phyloP scores from a whole-genome alignment of 2,113 vertebrate genomes.

The Tenebrosternarchus preto region DNA sequence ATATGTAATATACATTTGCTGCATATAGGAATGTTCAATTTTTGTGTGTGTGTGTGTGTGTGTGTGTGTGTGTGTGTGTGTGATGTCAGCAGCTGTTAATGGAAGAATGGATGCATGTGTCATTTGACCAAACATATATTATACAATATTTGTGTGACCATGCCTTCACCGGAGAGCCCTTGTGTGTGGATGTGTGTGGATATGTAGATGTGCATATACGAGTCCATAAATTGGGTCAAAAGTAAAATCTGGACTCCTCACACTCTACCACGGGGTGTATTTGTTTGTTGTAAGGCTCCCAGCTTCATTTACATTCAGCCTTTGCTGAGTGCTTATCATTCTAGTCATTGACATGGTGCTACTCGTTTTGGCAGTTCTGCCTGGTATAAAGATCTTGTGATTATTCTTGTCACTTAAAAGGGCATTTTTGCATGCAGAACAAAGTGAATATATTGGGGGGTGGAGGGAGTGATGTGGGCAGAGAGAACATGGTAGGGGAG shows the following conservation, averaged over 20 bases:
- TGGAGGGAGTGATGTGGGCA: neutral
- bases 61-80: constrained; percentile 20
- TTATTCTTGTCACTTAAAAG: constrained; percentile 38
- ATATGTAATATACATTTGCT: neutral
- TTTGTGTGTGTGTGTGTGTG: too few species aligned
- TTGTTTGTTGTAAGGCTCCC: neutral
- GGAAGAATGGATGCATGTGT: constrained; percentile 20
- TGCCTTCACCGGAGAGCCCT: neutral
- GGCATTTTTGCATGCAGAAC: constrained; percentile 15
- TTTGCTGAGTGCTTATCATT: constrained; percentile 27
- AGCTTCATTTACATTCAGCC: neutral
- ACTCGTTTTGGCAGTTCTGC: constrained; percentile 17
- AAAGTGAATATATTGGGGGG: neutral
- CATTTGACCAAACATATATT: constrained; percentile 52
- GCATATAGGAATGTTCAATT: too few species aligned
- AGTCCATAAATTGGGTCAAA: neutral
- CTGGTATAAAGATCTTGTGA: constrained; percentile 28
- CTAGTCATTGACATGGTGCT: constrained; percentile 28
- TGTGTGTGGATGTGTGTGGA: constrained; percentile 4
- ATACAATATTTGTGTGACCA: too few species aligned
- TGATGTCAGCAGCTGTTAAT: constrained; percentile 7
- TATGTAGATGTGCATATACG: constrained; percentile 5
- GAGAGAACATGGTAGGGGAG: neutral
- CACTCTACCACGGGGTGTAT: neutral
- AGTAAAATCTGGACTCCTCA: neutral